Conservation (phyloP, 1,140 invertebrate species). For the Vollenhovia emeryi region DNA sequence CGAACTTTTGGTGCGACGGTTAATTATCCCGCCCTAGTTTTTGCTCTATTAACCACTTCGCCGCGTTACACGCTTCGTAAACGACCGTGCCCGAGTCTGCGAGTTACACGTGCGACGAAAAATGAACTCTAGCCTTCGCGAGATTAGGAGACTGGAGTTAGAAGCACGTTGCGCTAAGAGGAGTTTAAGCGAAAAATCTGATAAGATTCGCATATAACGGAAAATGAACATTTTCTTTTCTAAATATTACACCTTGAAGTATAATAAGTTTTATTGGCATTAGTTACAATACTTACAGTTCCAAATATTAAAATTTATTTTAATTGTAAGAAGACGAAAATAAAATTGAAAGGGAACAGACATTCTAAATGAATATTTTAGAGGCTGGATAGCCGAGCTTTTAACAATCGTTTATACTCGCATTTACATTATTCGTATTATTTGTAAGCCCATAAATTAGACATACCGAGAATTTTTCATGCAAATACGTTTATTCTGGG, state of each 20-base stretch:
- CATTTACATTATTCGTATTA: neutral
- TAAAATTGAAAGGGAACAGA: neutral
- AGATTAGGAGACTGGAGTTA: neutral
- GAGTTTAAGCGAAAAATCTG: neutral
- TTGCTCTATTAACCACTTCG: conserved; percentile 29
- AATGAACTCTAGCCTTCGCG: neutral
- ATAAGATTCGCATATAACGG: neutral
- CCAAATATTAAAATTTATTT: neutral
- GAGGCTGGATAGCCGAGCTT: neutral
- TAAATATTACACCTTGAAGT: neutral
- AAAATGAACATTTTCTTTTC: neutral
- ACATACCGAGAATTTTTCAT: neutral
- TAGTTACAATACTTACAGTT: neutral
- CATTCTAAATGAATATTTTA: neutral
- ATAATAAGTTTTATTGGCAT: neutral
- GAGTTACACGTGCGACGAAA: conserved; percentile 7
- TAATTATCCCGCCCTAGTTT: conserved; percentile 52
- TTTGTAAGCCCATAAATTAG: neutral
- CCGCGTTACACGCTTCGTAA: conserved; percentile 20
- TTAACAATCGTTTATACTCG: neutral
- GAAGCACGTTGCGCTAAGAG: neutral
- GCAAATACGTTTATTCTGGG: conserved; percentile 31
- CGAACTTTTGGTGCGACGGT: conserved; percentile 18
- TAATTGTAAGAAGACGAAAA: neutral
- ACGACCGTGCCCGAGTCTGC: neutral